A percentile compares a stretch with the other conserved stretches of the same genome.
Conservation (phyloP, 2,888 invertebrate species). For the Linnaemya tessellans region DNA sequence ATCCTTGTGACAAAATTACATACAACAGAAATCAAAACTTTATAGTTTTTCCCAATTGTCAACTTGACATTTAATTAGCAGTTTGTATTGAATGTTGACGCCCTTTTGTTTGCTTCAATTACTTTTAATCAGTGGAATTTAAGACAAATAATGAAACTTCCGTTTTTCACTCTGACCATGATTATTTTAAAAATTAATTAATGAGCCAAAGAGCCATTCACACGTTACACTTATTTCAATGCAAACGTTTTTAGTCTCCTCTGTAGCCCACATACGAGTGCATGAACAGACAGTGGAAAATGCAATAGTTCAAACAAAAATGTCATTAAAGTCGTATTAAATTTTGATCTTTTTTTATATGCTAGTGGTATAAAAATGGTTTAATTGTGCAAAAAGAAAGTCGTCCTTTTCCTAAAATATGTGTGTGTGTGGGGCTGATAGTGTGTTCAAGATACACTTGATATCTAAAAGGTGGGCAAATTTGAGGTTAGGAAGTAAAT, state of each 20-base stretch:
- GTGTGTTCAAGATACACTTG: no score
- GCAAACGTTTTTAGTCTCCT: not conserved
- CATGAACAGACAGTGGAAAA: not conserved
- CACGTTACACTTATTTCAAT: constrained; percentile 55
- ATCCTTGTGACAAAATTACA: no score
- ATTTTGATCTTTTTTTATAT: no score
- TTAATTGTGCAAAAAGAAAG: no score
- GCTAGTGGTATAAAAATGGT: no score
- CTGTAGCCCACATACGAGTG: not conserved
- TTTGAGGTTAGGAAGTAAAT: no score
- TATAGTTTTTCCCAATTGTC: not conserved
- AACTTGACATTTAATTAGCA: not conserved
- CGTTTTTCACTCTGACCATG: constrained; percentile 26
- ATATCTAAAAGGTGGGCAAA: no score
- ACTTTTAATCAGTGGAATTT: constrained; percentile 3
- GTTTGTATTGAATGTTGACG: not conserved
- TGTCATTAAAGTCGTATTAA: no score
- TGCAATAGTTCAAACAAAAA: not conserved
- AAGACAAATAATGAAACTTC: constrained; percentile 35
- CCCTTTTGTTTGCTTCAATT: constrained; percentile 1
- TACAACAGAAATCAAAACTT: no score
- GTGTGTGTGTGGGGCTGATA: no score
- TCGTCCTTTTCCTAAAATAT: no score
- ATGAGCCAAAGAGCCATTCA: constrained; percentile 38
- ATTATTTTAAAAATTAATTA: constrained; percentile 35